phyloP scores from a whole-genome alignment of 2,888 invertebrate species.

The Cephus pygmeus region DNA sequence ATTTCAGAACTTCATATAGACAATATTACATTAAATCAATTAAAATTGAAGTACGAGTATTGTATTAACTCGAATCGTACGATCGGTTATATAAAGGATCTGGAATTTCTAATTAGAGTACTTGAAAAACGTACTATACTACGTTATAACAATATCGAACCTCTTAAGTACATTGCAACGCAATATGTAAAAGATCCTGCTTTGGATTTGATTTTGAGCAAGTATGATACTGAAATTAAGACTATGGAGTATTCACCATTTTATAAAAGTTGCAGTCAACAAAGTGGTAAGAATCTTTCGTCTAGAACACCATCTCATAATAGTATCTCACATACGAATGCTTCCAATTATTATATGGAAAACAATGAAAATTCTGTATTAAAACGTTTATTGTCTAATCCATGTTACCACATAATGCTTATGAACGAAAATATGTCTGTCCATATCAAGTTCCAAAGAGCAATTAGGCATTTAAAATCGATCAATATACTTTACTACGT shows the following conservation, averaged over 20 bases:
- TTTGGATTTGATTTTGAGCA: slow-evolving; percentile 29
- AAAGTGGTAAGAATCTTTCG: too few relatives aligned
- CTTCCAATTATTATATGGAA: too few relatives aligned
- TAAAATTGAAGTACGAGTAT: not conserved
- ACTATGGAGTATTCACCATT: slow-evolving; percentile 6
- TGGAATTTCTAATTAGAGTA: slow-evolving; percentile 41
- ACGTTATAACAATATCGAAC: slow-evolving; percentile 37
- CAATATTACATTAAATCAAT: not conserved
- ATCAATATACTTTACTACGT: too few relatives aligned
- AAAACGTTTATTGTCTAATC: too few relatives aligned
- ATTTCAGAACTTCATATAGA: slow-evolving; percentile 6
- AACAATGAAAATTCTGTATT: too few relatives aligned
- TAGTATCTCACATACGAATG: too few relatives aligned
- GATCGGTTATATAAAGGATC: slow-evolving; percentile 37
- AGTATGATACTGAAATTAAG: slow-evolving; percentile 37
- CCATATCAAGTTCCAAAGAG: too few relatives aligned
- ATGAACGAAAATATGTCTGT: too few relatives aligned
- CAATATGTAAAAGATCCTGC: slow-evolving; percentile 30
- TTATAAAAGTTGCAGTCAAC: too few relatives aligned
- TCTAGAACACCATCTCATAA: too few relatives aligned
- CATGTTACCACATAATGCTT: too few relatives aligned
- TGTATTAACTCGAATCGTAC: slow-evolving; percentile 14
- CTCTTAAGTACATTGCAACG: slow-evolving; percentile 40
- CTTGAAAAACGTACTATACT: slow-evolving; percentile 50
- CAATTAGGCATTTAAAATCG: too few relatives aligned